Base-by-base conservation (phyloP, 1,140 invertebrate species). In the Sitophilus oryzae region DNA sequence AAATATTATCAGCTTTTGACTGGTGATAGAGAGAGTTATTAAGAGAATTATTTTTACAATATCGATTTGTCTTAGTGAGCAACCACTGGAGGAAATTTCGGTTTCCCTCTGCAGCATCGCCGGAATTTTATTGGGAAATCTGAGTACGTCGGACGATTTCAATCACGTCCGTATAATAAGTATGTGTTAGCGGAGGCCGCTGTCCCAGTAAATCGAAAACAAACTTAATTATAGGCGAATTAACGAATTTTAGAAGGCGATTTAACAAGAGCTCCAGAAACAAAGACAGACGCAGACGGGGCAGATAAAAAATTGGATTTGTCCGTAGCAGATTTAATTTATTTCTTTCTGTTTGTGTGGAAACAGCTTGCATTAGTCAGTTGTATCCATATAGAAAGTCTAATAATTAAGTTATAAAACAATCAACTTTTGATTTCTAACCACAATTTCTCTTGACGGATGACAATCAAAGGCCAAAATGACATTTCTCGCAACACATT, bases 171-270 rank as follows among this genome's bases (percentile, higher is more conserved):
- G 14, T 50, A 25, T 56, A 50, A 56, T 56, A 50, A 56, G 48
- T 56, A 56, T 30, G 11, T 30, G 25, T 30, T 30, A 30, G 11
- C 46, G 40, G 6, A 41, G 36, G 50, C 54, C 46, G 54, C 47
- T 46, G 42, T 56, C 22, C 30, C 10, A 50, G 36, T 56, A 38
- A 56, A 50, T 44, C 30, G 34, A 44, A 56, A 56, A 56, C 54
- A 56, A 56, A 50, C 54, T 56, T 56, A 45, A 56, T 56, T 56
- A 50, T 50, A 37, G 14, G 40, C 47, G 48, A 40, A 56, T 56
- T 37, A 56, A 50, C 53, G 16, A 56, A 45, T 56, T 21, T 21
- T 20, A 50, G 46, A 25, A 43, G 23, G 20, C 38, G 25, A 53
- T n/a, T 53, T 53, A 25, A 53, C 38, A n/a, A n/a, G n/a, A n/a